Conservation (phyloP, 2,888 invertebrate genomes). For the Pyralis farinalis region DNA sequence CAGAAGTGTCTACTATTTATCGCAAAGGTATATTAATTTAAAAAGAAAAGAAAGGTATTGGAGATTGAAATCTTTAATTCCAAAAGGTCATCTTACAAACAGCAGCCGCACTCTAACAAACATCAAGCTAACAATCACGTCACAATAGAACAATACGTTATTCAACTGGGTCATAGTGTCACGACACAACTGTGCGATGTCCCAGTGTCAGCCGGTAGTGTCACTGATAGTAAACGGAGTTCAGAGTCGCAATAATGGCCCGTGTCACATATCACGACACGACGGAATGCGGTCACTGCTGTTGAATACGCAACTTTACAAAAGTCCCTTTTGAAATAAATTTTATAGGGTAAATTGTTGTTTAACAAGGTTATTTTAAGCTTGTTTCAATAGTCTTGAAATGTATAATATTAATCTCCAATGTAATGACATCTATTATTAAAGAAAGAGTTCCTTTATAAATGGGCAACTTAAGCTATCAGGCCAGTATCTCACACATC, state of each 20-base stretch:
- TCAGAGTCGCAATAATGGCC: constrained; percentile 38
- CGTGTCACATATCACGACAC: constrained; percentile 30
- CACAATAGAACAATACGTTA: constrained; percentile 51
- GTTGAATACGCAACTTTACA: constrained; percentile 24
- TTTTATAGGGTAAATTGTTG: too few relatives aligned
- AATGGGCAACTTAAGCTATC: too few relatives aligned
- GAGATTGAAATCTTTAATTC: not conserved
- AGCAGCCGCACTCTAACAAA: not conserved
- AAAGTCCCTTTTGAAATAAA: not conserved
- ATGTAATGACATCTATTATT: too few relatives aligned
- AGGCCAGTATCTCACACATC: too few relatives aligned
- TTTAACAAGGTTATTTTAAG: too few relatives aligned
- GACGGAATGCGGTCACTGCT: constrained; percentile 32
- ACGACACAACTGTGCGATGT: constrained; percentile 22
- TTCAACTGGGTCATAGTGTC: constrained; percentile 62
- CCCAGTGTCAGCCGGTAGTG: constrained; percentile 39
- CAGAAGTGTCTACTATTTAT: too few relatives aligned
- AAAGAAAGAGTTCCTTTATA: too few relatives aligned
- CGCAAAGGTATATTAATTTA: too few relatives aligned
- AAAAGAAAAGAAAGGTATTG: too few relatives aligned
- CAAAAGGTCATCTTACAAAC: not conserved
- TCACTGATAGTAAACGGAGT: constrained; percentile 47
- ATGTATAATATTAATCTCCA: too few relatives aligned
- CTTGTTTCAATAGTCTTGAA: too few relatives aligned
- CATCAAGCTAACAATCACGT: constrained; percentile 1